Conservation (phyloP, 2,888 invertebrate species). For the Mantis religiosa region DNA sequence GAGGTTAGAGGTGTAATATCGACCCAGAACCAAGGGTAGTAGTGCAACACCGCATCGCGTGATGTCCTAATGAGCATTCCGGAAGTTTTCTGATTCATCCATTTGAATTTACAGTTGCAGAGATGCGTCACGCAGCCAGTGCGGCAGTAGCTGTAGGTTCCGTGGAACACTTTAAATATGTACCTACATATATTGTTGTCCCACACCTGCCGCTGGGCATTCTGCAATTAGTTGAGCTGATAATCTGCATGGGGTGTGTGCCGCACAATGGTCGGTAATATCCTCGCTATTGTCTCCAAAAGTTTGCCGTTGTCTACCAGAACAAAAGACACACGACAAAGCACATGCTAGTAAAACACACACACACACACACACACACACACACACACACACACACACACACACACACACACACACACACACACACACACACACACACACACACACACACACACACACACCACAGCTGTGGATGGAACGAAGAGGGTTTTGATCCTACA, state of each 20-base stretch:
- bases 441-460: no score
- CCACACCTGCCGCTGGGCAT: not conserved
- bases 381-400: no score
- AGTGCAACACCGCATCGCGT: slow-evolving; percentile 6
- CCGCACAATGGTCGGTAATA: not conserved
- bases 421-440: no score
- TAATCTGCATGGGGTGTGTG: not conserved
- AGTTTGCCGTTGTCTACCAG: not conserved
- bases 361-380: no score
- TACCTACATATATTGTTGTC: not conserved
- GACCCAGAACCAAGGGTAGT: not conserved
- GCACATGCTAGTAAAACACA: not conserved
- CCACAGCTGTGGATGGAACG: not conserved
- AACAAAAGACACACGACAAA: not conserved
- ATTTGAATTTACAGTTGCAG: not conserved
- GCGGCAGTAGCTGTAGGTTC: not conserved
- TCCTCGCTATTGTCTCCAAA: not conserved
- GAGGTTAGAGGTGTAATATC: not conserved
- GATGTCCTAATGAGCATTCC: slow-evolving; percentile 21
- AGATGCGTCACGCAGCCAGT: slow-evolving; percentile 1
- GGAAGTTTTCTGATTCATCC: slow-evolving; percentile 25
- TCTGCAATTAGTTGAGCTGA: not conserved
- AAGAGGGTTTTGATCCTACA: not conserved
- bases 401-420: no score
- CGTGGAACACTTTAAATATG: not conserved